phyloP scores from a whole-genome alignment of 2,888 invertebrate species.

The Calameuta filiformis region DNA sequence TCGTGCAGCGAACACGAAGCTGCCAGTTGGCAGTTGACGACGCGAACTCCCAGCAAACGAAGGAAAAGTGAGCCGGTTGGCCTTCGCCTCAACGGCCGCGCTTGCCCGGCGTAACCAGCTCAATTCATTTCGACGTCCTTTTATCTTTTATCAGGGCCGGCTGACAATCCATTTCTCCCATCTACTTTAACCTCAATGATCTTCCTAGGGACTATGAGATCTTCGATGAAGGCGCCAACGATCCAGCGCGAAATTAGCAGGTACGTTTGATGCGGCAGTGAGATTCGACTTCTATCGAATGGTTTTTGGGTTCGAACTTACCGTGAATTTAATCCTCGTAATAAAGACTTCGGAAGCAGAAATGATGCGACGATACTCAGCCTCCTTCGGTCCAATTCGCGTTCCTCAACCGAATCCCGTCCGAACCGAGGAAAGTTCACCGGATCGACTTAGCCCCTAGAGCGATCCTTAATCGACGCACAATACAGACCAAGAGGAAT shows the following conservation, averaged over 20 bases:
- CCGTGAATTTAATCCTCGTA: background rate
- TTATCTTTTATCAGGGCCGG: background rate
- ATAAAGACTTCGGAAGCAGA: background rate
- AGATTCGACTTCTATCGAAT: too few species aligned
- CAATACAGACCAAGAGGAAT: background rate
- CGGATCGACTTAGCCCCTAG: background rate
- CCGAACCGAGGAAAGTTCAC: background rate
- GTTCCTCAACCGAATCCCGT: background rate
- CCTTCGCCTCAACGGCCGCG: constrained; percentile 48
- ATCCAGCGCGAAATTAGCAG: background rate
- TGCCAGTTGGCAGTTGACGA: background rate
- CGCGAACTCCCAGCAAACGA: constrained; percentile 43
- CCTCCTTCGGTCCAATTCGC: background rate
- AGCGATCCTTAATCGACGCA: background rate
- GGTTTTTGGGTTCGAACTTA: background rate
- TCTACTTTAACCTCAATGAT: background rate
- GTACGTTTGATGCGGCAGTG: background rate
- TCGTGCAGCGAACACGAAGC: background rate
- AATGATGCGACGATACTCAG: background rate
- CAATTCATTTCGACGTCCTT: constrained; percentile 24
- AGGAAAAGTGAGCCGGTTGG: constrained; percentile 55
- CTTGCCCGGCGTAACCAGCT: constrained; percentile 14
- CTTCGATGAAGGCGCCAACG: background rate
- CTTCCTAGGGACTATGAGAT: background rate
- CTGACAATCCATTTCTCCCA: background rate